Evolutionary conservation across 2,113 vertebrate species (phyloP).

Genomic region (Elachura formosa): DNA sequence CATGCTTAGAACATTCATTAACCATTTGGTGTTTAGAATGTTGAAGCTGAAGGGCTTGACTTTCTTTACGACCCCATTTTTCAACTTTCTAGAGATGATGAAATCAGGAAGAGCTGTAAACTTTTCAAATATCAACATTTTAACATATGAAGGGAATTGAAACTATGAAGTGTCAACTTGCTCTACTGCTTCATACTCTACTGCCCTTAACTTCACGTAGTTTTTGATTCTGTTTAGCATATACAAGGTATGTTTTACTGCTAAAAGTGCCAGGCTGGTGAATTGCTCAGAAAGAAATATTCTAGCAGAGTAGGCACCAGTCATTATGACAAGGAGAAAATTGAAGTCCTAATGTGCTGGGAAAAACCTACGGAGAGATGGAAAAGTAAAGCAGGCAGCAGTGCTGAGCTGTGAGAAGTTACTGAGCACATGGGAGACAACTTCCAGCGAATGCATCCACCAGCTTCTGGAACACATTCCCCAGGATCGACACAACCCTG

Average conservation of each 20-base stretch:
- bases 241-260: background rate
- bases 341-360: background rate
- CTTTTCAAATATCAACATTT: background rate
- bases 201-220: background rate
- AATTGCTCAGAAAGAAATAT: background rate
- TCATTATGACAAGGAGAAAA: background rate
- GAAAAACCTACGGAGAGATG: background rate
- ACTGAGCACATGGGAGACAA: background rate
- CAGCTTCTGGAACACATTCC: conserved; percentile 5
- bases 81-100: background rate
- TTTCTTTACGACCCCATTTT: background rate
- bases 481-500: background rate
- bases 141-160: background rate
- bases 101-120: background rate
- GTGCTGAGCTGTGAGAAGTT: background rate
- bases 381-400: background rate
- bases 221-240: background rate
- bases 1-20: background rate
- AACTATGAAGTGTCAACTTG: background rate
- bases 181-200: background rate
- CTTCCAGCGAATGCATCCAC: background rate
- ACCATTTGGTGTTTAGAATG: background rate
- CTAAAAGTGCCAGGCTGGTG: background rate
- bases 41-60: background rate
- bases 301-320: background rate